A percentile compares a stretch with the other conserved stretches of the same genome.
Conservation (phyloP, 2,113 vertebrate species). For the Chloropsis cyanopogon region DNA sequence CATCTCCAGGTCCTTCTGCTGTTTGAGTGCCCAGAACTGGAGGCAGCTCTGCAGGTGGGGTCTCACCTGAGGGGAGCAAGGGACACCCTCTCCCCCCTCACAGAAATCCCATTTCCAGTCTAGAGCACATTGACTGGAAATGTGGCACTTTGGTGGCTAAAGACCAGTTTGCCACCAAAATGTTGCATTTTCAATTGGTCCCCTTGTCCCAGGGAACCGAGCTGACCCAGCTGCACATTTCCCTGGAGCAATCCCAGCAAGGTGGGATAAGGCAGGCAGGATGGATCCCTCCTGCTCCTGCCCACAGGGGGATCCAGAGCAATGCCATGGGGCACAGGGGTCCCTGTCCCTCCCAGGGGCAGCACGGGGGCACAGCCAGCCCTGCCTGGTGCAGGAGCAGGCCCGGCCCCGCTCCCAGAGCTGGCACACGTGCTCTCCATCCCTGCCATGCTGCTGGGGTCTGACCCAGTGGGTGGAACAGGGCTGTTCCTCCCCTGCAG, state of each 20-base stretch:
- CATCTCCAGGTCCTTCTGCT: not conserved
- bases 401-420: not conserved
- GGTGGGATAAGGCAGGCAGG: not conserved
- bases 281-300: not conserved
- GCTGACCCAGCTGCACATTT: not conserved
- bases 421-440: not conserved
- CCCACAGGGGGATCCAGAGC: not conserved
- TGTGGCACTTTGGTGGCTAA: too few species aligned
- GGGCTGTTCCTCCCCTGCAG: not conserved
- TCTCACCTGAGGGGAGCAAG: not conserved
- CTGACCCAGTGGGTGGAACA: too few species aligned
- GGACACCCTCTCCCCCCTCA: not conserved
- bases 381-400: not conserved
- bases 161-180: not conserved
- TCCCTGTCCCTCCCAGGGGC: not conserved
- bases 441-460: not conserved
- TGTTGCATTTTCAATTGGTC: not conserved
- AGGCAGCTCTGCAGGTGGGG: not conserved
- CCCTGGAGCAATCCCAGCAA: accelerated
- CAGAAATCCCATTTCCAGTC: not conserved
- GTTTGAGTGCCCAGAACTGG: not conserved
- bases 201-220: not conserved
- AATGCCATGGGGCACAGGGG: not conserved
- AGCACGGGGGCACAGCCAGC: accelerated
- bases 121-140: not conserved